Evolutionary conservation across 2,888 invertebrate genomes (phyloP), one percentile per base, ranked within the genome.

Genomic region (Lycocerus yunnanus): DNA sequence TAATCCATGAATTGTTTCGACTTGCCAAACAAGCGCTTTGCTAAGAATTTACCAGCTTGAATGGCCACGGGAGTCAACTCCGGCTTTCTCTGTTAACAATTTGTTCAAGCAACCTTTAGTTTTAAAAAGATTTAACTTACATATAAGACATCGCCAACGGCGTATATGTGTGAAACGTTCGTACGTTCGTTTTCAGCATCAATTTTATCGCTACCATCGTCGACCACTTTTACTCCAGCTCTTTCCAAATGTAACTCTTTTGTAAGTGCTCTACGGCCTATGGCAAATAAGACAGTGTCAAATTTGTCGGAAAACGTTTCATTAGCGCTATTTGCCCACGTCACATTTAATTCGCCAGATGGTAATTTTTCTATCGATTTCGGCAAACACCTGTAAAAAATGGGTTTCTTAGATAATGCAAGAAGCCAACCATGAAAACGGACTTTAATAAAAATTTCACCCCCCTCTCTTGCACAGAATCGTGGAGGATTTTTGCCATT

Each of bases 41-140:
- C 95, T 69, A 98, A 89, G 81, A 97, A 88, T 76, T 94, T 92
- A 58, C 98, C 98, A 66, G 98, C 97, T 84, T 93, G 93, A 81
- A 97, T 95, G 58, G 97, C 97, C n/a, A 98, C 98, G 2, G 98
- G 98, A 3, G 99, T 99, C 66, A 99, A 89, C 88, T 99, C 98
- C 0, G 97, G 96, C 83, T 89, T 90, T 82, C 90, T 91, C 88
- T 93, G 86, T 83, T 78, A 68, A 77, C 78, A 75, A 71, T 21
- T 21, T 9, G 8, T 1, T 21, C 1, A 21, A 21, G 8, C 1
- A 21, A n/a, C n/a, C n/a, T n/a, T n/a, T n/a, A 1, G 9, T 8
- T 13, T 27, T 58, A 13, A 43, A 20, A 10, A 20, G 9, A 18
- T 18, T 10, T 58, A 78, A 88, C 92, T 90, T 81, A 93, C 94